Evolutionary conservation across 1,140 invertebrate species (phyloP), one percentile per base, ranked within the genome.

Genomic region (Drosophila erecta): DNA sequence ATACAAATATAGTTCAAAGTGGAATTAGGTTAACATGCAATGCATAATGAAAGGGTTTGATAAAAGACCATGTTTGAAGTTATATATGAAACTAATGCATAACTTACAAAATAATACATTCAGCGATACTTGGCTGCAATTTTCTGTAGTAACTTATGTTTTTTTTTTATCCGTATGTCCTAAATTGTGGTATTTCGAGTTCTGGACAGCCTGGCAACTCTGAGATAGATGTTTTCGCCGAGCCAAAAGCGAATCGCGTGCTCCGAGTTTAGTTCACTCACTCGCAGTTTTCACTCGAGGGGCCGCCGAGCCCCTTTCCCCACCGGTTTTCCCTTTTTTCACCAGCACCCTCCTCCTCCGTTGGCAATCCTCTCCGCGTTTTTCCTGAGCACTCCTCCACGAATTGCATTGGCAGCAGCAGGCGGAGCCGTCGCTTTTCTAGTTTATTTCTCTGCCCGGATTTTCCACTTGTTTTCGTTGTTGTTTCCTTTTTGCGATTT

Each of bases 381-480:
- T 54, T 65, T 15, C 24, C 30, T 33, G 33, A n/a, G 33, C 40
- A 14, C 22, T 40, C 37, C 66, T 69, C 69, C 66, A 35, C 59
- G 54, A 65, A 64, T 47, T 49, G 61, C 57, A 72, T 69, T 46
- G 53, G 54, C 35, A 50, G 66, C 51, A 64, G 75, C 83, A 74
- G 81, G 83, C 81, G 83, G 78, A 81, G 81, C 81, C 79, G 74
- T 49, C 60, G 69, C 81, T 83, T 81, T 86, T 86, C 84, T 86
- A 86, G 83, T 86, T 89, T 86, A 89, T 86, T 86, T 87, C 60
- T 87, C 66, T 65, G 78, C 50, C 50, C 47, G 35, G 46, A 65
- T 75, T 75, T 67, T 59, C 40, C 30, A 50, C 60, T 66, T 66
- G 69, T 33, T 60, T 15, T 58, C 43, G 33, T 40, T 65, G 67